Base-by-base conservation (phyloP, 2,113 vertebrate species). In the Dascyllus trimaculatus region DNA sequence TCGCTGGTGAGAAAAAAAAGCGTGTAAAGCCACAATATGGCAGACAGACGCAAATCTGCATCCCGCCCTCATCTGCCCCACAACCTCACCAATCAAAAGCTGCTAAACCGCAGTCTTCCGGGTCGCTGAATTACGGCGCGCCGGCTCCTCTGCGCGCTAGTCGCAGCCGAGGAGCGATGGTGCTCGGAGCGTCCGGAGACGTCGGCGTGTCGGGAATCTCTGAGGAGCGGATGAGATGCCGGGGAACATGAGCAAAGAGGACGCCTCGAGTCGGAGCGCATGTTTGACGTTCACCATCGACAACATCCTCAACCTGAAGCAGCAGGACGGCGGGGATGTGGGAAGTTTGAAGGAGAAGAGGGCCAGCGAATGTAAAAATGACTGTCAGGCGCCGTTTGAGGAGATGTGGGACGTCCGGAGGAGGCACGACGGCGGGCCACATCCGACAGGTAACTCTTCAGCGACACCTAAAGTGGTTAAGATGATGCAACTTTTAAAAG, bases 281-380 rank as follows among this genome's bases (percentile, higher is more conserved):
- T 91, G 93, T 62, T 71, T 94, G 63, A 94, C 92, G 9, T 95
- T 95, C 85, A 95, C 95, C 40, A 95, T 95, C 11, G 95, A 95
- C 79, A 91, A 80, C 75, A 95, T 95, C 77, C 92, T 95, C 6
- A 94, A 94, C 85, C 80, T 94, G 61, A 93, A 89, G 80, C 85
- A 87, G 61, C 78, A 40, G 64, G 84, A 71, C 19, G 18, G 45
- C 19, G 81, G 67, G 11, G 78, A 88, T 26, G 49, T 18, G 5
- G 82, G 82, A 5, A 71, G 51, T 3, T 1, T 58, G 0, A 38
- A 59, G 78, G 48, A 45, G 58, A 82, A 71, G 71, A 63, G 49
- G 49, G 82, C 56, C 25, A 3, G 19, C 26, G 79, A 75, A 54
- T 63, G 75, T 64, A 88, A 77, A 76, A 68, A 49, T 15, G 86